A percentile compares a stretch with the other conserved stretches of the same genome.
phyloP scores from a whole-genome alignment of 2,113 vertebrate genomes.

The Cyanoliseus patagonus region DNA sequence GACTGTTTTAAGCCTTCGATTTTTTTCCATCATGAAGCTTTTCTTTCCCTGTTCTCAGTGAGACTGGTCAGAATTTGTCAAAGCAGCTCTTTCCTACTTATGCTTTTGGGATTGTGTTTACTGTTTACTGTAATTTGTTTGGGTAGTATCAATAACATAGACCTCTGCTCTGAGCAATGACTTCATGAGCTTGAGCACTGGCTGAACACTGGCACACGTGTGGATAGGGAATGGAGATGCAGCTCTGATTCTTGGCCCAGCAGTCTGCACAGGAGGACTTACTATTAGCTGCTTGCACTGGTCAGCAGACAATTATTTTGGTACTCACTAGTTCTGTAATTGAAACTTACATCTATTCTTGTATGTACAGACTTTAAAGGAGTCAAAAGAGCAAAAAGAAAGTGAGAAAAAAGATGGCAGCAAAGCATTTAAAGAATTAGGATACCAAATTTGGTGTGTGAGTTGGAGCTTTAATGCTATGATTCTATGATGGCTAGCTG shows the following conservation, averaged over 20 bases:
- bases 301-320: not conserved
- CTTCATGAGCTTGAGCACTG: not conserved
- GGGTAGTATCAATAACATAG: not conserved
- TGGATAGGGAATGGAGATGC: fast-evolving
- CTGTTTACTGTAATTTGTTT: not conserved
- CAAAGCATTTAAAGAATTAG: not conserved
- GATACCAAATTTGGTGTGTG: fast-evolving
- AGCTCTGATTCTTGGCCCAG: not conserved
- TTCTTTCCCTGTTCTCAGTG: not conserved
- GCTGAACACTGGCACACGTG: not conserved
- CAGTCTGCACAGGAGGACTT: not conserved
- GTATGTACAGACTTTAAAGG: not conserved
- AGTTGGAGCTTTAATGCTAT: not conserved
- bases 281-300: not conserved
- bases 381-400: not conserved
- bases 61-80: not conserved
- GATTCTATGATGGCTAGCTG: not conserved
- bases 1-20: not conserved
- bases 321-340: not conserved
- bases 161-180: not conserved
- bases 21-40: not conserved
- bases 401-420: not conserved
- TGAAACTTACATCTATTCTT: not conserved
- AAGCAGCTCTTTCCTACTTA: not conserved
- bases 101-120: fast-evolving